Base-by-base conservation (phyloP, 2,797 vertebrate genomes). In the Lepilemur ruficaudatus region DNA sequence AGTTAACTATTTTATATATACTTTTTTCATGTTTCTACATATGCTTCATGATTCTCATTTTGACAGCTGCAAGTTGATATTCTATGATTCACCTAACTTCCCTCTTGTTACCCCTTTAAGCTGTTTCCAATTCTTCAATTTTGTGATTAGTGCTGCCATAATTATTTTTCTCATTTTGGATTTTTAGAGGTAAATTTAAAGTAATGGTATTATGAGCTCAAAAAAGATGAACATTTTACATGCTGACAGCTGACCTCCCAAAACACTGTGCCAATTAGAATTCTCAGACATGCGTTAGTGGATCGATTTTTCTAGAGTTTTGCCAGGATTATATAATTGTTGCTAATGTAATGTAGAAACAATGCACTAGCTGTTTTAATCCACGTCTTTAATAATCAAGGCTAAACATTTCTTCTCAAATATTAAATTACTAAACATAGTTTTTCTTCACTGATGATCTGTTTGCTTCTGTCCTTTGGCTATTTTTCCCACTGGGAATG, bases 121-220 rank as follows among this genome's bases (percentile, higher is more conserved):
- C 32, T 48, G 8, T 59, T 82, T 48, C 38, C 1, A 41, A 41
- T 43, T 55, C 35, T 86, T 86, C 48, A 35, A 11, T 76, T 61
- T 52, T 46, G 5, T 57, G 38, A 81, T 79, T 28, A 80, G 52
- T 35, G 43, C 4, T 94, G 35, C 35, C 35, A 18, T 35, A 55
- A 84, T 69, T 23, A 86, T 79, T 93, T 48, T 72, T 72, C 55
- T 65, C 86, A 41, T 63, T 83, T 65, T 61, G 25, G 25, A 84
- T 59, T 94, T 93, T 89, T 46, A 61, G 57, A 89, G 59, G n/a
- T 59, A 93, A 81, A 85, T 67, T 59, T 69, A 83, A 95, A 81
- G n/a, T 43, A 80, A 75, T 65, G 52, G 13, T 46, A 85, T 41
- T 76, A 72, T 63, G 75, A 78, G 50, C 59, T 41, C 20, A 81